Base-by-base conservation (phyloP, 1,140 invertebrate species). In the Eufriesea mexicana region DNA sequence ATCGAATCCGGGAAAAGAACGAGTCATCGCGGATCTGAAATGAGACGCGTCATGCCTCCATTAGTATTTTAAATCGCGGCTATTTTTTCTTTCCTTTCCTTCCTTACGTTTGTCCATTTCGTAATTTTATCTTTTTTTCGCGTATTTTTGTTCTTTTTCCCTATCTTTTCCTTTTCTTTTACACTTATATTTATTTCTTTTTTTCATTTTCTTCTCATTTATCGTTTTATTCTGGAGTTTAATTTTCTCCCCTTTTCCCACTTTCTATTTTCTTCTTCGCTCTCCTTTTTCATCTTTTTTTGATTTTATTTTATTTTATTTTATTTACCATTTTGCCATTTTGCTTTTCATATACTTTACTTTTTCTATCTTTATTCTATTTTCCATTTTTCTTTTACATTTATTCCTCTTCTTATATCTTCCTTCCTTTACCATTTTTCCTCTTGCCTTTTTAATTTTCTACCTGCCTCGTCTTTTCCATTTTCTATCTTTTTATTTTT, bases 1-100 rank as follows among this genome's bases (percentile, higher is more conserved):
- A 81, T 73, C 77, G 70, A 73, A 86, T 88, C 85, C 66, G n/a
- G 55, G 67, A 77, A 89, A 80, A 55, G 49, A 18, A 80, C 74
- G 77, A 89, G 61, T 89, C 84, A 89, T 76, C 87, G 57, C 0
- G 61, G 0, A 49, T 51, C 57, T 9, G 18, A 28, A 42, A 55
- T 14, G 55, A 71, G 42, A 51, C 71, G 28, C 61, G 77, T 75
- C 64, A 85, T 49, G 49, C 67, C 25, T 84, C 78, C 64, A 55
- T 75, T 25, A 64, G 55, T 70, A 80, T 20, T 47, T 51, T 55
- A 0, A 20, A 7, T 55, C 16, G 20, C 5, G 1, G 28, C 42
- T 10, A 0, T 16, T 16, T 59, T n/a, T 10, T 67, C n/a, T 7
- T 47, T 57, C 25, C 14, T 47, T n/a, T 2, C 2, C 28, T 18